phyloP scores from a whole-genome alignment of 2,888 invertebrate species.

The Scaptomyza polygonia region DNA sequence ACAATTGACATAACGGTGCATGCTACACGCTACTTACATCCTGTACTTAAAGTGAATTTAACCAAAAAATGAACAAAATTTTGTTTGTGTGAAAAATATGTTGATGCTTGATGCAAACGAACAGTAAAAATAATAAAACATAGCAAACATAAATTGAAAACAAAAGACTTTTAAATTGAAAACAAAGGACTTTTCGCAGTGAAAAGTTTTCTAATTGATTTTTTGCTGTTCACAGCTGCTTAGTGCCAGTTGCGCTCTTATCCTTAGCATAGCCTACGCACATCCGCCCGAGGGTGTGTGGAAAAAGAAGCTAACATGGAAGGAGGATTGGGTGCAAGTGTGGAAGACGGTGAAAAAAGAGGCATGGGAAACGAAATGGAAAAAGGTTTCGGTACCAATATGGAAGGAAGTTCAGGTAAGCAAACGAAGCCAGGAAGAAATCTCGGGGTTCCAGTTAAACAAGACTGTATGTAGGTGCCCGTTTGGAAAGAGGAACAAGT shows the following conservation, averaged over 20 bases:
- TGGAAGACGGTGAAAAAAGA: slow-evolving; percentile 91
- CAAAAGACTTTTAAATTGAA: slow-evolving; percentile 16
- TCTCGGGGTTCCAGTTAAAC: not conserved
- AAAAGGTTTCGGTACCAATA: slow-evolving; percentile 89
- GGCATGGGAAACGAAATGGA: slow-evolving; percentile 91
- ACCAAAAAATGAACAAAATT: not conserved
- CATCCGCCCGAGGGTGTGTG: slow-evolving; percentile 88
- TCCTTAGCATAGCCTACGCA: slow-evolving; percentile 80
- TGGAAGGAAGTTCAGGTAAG: slow-evolving; percentile 88
- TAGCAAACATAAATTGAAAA: not conserved
- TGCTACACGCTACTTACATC: slow-evolving; percentile 11
- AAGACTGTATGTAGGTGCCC: slow-evolving; percentile 86
- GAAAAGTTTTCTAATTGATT: slow-evolving; percentile 27
- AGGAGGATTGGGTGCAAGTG: slow-evolving; percentile 89
- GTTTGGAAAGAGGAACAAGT: slow-evolving; percentile 90
- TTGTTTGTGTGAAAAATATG: slow-evolving; percentile 1
- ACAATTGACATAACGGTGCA: slow-evolving; percentile 10
- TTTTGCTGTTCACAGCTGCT: slow-evolving; percentile 73
- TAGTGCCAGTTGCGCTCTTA: slow-evolving; percentile 82
- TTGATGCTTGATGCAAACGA: not conserved
- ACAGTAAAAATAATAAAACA: not conserved
- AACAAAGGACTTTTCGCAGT: slow-evolving; percentile 1
- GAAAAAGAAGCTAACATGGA: slow-evolving; percentile 93
- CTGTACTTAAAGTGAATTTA: slow-evolving; percentile 11
- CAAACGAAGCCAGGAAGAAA: not conserved